These are phyloP conservation scores for Trilocha varians DNA, from an alignment of 2,888 invertebrate genomes.

Conservation along the genomic window DNA sequence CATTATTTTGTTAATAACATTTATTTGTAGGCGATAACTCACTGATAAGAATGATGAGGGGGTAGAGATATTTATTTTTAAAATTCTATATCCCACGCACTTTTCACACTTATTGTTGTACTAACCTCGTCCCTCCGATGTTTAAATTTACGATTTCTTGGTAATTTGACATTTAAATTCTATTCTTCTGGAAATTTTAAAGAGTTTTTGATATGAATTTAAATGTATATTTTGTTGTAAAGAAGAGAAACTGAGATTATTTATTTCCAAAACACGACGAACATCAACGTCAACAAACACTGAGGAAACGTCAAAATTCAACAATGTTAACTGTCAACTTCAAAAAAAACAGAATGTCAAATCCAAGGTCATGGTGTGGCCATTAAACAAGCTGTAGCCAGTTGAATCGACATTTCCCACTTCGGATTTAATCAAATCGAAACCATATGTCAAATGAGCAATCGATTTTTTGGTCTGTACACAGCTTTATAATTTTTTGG, in stretches of 20 bases:
- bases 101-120: constrained; percentile 16
- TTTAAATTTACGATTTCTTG: constrained; percentile 90
- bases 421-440: too few species aligned
- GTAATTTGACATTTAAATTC: constrained; percentile 53
- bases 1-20: background rate
- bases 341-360: constrained; percentile 4
- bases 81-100: constrained; percentile 8
- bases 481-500: constrained; percentile 12
- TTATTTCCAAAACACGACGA: constrained; percentile 15
- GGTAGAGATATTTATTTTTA: constrained; percentile 6
- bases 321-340: constrained; percentile 7
- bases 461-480: too few species aligned
- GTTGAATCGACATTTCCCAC: too few species aligned
- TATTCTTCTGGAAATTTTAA: constrained; percentile 12
- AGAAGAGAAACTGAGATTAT: background rate
- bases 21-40: background rate
- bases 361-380: background rate
- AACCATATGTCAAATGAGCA: too few species aligned
- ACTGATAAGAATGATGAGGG: background rate
- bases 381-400: constrained; percentile 1
- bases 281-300: constrained; percentile 29
- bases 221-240: constrained; percentile 4
- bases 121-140: constrained; percentile 94
- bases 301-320: constrained; percentile 16
- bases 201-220: constrained; percentile 3